A percentile compares a stretch with the other conserved stretches of the same genome.
Evolutionary conservation across 2,888 invertebrate genomes (phyloP).

Genomic region (Acanthosepion lycidas): DNA sequence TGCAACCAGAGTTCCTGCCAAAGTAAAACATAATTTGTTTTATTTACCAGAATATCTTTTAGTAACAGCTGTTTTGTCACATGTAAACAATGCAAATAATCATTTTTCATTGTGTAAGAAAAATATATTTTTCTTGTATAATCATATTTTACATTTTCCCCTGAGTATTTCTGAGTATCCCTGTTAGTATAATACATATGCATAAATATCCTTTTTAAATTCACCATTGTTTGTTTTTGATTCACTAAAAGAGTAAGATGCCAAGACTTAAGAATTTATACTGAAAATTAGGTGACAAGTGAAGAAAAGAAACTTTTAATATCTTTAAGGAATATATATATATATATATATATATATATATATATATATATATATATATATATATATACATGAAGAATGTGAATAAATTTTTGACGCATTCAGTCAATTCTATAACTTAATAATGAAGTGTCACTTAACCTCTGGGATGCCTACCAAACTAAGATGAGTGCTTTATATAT

Average conservation of each 20-base stretch:
- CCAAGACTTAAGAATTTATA: not conserved
- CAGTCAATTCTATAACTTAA: not conserved
- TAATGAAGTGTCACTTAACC: not conserved
- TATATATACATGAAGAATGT: not conserved
- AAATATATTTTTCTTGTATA: too few species aligned
- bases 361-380: not conserved
- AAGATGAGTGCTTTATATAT: not conserved
- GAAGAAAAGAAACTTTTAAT: too few species aligned
- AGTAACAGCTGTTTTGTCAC: too few species aligned
- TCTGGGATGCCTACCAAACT: not conserved
- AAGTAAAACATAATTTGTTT: too few species aligned
- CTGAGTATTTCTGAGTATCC: too few species aligned
- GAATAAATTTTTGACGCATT: not conserved
- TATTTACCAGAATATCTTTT: too few species aligned
- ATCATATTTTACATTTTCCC: too few species aligned
- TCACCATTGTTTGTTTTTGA: not conserved
- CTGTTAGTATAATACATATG: too few species aligned
- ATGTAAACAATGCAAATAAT: too few species aligned
- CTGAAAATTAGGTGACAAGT: not conserved
- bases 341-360: constrained; percentile 2
- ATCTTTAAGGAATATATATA: not conserved
- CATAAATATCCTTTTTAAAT: too few species aligned
- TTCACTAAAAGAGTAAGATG: not conserved
- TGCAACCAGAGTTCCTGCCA: too few species aligned
- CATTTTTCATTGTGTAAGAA: too few species aligned